Evolutionary conservation across 92 coral and sea anemone species (phyloP).

Genomic region (Montipora capitata): DNA sequence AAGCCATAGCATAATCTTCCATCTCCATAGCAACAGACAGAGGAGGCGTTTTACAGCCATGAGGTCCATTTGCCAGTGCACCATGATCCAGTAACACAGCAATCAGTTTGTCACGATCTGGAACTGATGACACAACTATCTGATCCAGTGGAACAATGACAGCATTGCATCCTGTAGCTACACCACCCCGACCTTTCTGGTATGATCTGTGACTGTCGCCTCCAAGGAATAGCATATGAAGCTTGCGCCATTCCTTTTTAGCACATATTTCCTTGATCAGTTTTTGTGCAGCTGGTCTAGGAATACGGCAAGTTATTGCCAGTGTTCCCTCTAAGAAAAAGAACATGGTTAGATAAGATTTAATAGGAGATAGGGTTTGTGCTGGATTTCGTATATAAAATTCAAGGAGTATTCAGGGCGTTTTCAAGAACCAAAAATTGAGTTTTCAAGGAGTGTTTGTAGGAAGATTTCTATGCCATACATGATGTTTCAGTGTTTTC

Average conservation of each 20-base stretch:
- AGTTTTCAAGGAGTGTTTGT: no score
- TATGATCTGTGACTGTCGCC: slow-evolving; percentile 77
- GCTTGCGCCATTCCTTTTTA: slow-evolving; percentile 79
- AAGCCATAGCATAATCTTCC: slow-evolving; percentile 67
- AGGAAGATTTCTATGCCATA: no score
- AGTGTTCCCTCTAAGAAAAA: slow-evolving; percentile 58
- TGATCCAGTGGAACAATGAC: slow-evolving; percentile 59
- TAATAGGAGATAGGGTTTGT: no score
- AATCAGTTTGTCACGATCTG: slow-evolving; percentile 61
- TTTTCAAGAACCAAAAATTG: no score
- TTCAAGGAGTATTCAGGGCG: no score
- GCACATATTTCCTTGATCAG: slow-evolving; percentile 64
- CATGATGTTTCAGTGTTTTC: no score
- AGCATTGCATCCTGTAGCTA: slow-evolving; percentile 84
- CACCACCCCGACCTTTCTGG: slow-evolving; percentile 81
- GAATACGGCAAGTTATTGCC: slow-evolving; percentile 64
- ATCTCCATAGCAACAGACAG: slow-evolving; percentile 72
- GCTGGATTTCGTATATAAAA: no score
- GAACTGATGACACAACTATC: slow-evolving; percentile 56
- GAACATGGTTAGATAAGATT: neutral
- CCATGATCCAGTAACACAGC: slow-evolving; percentile 86
- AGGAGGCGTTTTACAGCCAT: slow-evolving; percentile 65
- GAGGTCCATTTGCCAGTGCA: slow-evolving; percentile 72
- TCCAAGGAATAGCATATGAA: slow-evolving; percentile 82
- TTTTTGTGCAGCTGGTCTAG: slow-evolving; percentile 54